A percentile compares a stretch with the other conserved stretches of the same genome.
Evolutionary conservation across 2,888 invertebrate genomes (phyloP).

Genomic region (Andrena flavipes): DNA sequence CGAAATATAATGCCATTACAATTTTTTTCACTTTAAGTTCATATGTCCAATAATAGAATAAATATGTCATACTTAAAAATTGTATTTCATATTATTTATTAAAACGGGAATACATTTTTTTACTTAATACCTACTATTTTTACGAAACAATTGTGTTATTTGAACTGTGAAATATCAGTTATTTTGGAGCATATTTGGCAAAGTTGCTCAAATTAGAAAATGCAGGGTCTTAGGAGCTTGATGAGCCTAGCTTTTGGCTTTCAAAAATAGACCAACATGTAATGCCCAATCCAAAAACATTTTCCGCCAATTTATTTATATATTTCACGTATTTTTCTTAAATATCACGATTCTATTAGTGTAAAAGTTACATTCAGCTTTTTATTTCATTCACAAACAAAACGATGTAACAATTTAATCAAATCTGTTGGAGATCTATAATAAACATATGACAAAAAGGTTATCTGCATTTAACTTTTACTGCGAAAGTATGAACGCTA

Average conservation of each 20-base stretch:
- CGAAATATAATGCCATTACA: conserved; percentile 5
- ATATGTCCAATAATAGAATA: background rate
- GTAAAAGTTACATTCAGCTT: background rate
- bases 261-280: conserved; percentile 82
- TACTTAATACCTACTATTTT: background rate
- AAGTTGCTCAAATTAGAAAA: conserved; percentile 75
- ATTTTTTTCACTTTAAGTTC: conserved; percentile 8
- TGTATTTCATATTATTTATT: background rate
- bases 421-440: background rate
- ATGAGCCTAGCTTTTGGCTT: conserved; percentile 78
- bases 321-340: conserved; percentile 30
- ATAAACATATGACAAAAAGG: conserved; percentile 4
- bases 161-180: conserved; percentile 31
- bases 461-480: background rate
- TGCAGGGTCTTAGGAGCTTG: conserved; percentile 74
- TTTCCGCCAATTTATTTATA: conserved; percentile 64
- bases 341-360: background rate
- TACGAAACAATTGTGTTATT: background rate
- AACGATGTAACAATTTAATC: background rate
- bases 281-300: conserved; percentile 79
- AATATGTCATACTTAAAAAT: background rate
- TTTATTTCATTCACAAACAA: background rate
- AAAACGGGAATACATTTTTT: background rate
- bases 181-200: conserved; percentile 71
- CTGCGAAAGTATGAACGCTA: background rate